These are phyloP conservation scores for Dione juno DNA, from an alignment of 2,888 invertebrate species.

Conservation along the genomic window DNA sequence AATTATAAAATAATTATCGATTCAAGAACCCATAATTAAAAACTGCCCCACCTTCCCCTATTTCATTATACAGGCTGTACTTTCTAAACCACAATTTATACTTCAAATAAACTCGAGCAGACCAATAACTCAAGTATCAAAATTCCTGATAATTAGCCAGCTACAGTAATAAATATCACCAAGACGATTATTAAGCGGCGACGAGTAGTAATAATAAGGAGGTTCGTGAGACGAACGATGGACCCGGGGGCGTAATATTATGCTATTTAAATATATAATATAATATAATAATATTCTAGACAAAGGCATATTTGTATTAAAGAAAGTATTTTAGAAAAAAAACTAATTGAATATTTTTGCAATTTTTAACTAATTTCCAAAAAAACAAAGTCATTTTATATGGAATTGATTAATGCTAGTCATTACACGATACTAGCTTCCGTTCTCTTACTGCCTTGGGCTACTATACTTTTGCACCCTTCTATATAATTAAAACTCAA, in stretches of 20 bases:
- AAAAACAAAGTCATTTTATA: background rate
- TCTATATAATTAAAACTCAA: constrained; percentile 75
- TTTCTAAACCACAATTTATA: constrained; percentile 41
- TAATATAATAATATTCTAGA: background rate
- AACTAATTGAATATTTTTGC: no score
- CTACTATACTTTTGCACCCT: constrained; percentile 63
- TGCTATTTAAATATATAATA: background rate
- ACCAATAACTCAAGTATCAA: constrained; percentile 81
- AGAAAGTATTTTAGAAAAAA: background rate
- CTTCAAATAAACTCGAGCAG: constrained; percentile 47
- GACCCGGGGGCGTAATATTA: constrained; percentile 48
- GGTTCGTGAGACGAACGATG: constrained; percentile 58
- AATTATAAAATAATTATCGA: constrained; percentile 16
- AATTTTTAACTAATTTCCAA: background rate
- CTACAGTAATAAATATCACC: constrained; percentile 76
- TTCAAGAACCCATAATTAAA: constrained; percentile 10
- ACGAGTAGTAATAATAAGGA: constrained; percentile 74
- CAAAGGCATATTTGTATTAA: background rate
- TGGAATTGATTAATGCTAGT: background rate
- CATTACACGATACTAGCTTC: constrained; percentile 18
- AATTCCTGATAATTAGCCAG: constrained; percentile 80
- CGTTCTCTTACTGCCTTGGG: constrained; percentile 33
- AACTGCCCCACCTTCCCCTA: background rate
- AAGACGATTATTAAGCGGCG: constrained; percentile 76
- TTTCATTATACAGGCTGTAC: constrained; percentile 18